Evolutionary conservation across 1,140 invertebrate genomes (phyloP).

Genomic region (Panagrolaimus sp.): DNA sequence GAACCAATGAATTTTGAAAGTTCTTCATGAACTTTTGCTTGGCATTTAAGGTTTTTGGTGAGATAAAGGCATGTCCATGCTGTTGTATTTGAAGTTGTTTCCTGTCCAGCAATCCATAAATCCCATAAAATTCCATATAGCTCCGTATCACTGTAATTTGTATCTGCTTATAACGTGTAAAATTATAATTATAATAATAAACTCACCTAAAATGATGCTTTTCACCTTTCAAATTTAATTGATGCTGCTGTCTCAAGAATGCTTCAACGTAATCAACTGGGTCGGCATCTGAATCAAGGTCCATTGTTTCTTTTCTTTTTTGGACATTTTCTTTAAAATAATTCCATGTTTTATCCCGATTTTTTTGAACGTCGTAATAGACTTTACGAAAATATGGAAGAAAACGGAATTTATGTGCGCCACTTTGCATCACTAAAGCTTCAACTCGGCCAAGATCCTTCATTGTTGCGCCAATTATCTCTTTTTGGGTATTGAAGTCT

Average conservation of each 20-base stretch:
- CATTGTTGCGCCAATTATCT: no score
- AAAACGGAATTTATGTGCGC: no score
- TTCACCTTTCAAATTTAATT: not conserved
- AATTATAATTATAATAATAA: not conserved
- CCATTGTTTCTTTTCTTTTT: not conserved
- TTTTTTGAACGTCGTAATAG: not conserved
- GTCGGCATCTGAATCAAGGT: not conserved
- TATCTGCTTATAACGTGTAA: not conserved
- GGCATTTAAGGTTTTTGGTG: conserved; percentile 15
- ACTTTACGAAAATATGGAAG: not conserved
- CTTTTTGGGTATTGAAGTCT: no score
- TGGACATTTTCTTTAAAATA: conserved; percentile 3
- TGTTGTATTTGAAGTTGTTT: conserved; percentile 25
- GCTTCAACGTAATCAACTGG: conserved; percentile 9
- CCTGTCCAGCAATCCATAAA: conserved; percentile 26
- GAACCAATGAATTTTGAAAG: conserved; percentile 23
- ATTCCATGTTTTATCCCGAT: not conserved
- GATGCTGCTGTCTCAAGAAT: not conserved
- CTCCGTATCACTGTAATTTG: conserved; percentile 19
- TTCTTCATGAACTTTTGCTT: conserved; percentile 30
- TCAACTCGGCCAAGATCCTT: no score
- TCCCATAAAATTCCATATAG: conserved; percentile 8
- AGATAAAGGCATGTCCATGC: conserved; percentile 28
- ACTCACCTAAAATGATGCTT: not conserved
- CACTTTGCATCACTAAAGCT: no score